phyloP scores from a whole-genome alignment of 2,888 invertebrate genomes.

The Drosophila pseudotakahashii region DNA sequence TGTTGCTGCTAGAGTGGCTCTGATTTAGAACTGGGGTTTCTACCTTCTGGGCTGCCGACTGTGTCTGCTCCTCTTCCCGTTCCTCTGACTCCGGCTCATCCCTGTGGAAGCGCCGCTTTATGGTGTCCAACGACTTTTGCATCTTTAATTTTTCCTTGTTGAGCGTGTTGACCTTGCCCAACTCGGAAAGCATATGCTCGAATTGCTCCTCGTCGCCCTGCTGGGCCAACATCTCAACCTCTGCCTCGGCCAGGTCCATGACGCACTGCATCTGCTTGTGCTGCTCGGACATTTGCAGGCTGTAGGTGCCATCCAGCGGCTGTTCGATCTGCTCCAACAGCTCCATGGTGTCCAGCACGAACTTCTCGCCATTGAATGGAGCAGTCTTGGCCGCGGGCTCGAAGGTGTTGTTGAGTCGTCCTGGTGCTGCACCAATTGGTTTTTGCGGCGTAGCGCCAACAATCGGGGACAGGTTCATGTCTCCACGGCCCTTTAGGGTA shows the following conservation, averaged over 20 bases:
- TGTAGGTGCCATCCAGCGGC: constrained; percentile 76
- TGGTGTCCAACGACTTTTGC: constrained; percentile 83
- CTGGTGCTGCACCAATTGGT: constrained; percentile 19
- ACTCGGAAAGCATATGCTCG: constrained; percentile 82
- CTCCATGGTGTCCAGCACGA: constrained; percentile 68
- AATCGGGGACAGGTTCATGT: constrained; percentile 82
- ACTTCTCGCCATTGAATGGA: constrained; percentile 49
- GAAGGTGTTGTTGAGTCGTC: constrained; percentile 71
- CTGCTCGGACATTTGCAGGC: constrained; percentile 51
- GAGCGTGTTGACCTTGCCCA: constrained; percentile 75
- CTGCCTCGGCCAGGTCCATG: constrained; percentile 76
- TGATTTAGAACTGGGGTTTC: constrained; percentile 40
- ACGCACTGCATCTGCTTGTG: constrained; percentile 78
- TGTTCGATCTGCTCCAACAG: constrained; percentile 77
- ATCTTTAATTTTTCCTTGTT: constrained; percentile 83
- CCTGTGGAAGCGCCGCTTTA: constrained; percentile 81
- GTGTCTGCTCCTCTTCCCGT: constrained; percentile 23
- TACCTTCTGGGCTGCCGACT: constrained; percentile 15
- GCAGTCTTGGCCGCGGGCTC: constrained; percentile 47
- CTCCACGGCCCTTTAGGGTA: constrained; percentile 63
- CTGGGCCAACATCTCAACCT: constrained; percentile 78
- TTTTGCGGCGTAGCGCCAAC: constrained; percentile 57
- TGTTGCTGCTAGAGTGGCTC: constrained; percentile 54
- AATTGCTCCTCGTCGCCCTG: constrained; percentile 83
- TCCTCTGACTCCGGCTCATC: constrained; percentile 53